Evolutionary conservation across 1,140 invertebrate species (phyloP).

Genomic region (Psix sp.): DNA sequence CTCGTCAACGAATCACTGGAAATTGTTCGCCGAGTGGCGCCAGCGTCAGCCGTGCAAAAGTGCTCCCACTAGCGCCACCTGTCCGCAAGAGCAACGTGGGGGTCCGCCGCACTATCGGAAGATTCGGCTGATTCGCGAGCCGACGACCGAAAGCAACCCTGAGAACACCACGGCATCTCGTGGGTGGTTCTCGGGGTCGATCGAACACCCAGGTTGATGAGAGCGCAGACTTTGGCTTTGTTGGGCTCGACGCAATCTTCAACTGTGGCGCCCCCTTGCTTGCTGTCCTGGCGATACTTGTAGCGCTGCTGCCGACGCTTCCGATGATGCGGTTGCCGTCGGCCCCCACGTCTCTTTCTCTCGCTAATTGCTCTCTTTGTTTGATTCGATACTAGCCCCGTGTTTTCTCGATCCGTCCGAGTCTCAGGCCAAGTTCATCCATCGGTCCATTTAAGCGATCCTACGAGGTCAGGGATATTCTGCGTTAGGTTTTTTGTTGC

Average conservation of each 20-base stretch:
- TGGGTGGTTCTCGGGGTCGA: too few species aligned
- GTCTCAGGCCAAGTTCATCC: conserved; percentile 64
- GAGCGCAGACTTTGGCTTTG: too few species aligned
- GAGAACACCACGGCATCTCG: too few species aligned
- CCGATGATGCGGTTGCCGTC: conserved; percentile 58
- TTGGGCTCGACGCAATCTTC: conserved; percentile 2
- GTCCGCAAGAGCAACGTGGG: conserved; percentile 45
- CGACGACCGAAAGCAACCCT: too few species aligned
- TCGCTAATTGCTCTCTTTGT: conserved; percentile 30
- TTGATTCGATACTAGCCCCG: conserved; percentile 32
- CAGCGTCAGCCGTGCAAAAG: too few species aligned
- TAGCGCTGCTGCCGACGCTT: conserved; percentile 26
- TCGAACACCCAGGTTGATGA: conserved; percentile 4
- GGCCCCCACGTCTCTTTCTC: conserved; percentile 61
- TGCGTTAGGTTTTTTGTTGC: conserved; percentile 46
- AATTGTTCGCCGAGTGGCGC: conserved; percentile 27
- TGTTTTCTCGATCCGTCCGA: conserved; percentile 56
- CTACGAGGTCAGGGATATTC: conserved; percentile 70
- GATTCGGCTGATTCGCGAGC: too few species aligned
- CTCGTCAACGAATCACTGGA: conserved; percentile 67
- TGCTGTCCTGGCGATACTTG: conserved; percentile 27
- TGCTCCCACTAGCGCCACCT: conserved; percentile 31
- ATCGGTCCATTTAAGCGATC: conserved; percentile 73
- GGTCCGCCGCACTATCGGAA: conserved; percentile 55
- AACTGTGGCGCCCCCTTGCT: conserved; percentile 5